Evolutionary conservation across 2,113 vertebrate genomes (phyloP).

Genomic region (Pterocles orientalis): DNA sequence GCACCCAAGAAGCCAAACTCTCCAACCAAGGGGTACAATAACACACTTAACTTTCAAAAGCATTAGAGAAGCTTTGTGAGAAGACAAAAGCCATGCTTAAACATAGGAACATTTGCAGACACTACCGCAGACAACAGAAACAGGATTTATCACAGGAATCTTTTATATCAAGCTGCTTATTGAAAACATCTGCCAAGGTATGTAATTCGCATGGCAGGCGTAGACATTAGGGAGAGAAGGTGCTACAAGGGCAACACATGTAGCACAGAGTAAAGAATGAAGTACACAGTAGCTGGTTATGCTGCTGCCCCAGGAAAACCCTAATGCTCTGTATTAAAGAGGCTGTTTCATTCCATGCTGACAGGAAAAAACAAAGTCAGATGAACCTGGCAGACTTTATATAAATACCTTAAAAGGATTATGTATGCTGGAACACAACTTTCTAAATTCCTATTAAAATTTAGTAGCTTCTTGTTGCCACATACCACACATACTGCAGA

Average conservation of each 20-base stretch:
- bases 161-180: neutral
- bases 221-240: neutral
- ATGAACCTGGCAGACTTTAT: neutral
- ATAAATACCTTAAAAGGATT: neutral
- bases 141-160: neutral
- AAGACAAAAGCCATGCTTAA: neutral
- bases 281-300: neutral
- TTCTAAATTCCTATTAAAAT: slow-evolving; percentile 19
- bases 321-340: neutral
- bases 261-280: neutral
- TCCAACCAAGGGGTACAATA: neutral
- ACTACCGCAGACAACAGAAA: neutral
- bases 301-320: neutral
- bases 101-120: neutral
- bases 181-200: neutral
- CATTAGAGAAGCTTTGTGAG: neutral
- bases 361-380: neutral
- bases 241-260: neutral
- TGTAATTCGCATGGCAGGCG: neutral
- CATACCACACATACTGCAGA: neutral
- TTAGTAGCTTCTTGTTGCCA: neutral
- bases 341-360: neutral
- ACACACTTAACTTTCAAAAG: neutral
- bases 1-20: neutral
- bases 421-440: neutral